A percentile compares a stretch with the other conserved stretches of the same genome.
These are phyloP conservation scores for Rallus crepitans DNA, from an alignment of 2,797 vertebrate species.

Conservation along the genomic window DNA sequence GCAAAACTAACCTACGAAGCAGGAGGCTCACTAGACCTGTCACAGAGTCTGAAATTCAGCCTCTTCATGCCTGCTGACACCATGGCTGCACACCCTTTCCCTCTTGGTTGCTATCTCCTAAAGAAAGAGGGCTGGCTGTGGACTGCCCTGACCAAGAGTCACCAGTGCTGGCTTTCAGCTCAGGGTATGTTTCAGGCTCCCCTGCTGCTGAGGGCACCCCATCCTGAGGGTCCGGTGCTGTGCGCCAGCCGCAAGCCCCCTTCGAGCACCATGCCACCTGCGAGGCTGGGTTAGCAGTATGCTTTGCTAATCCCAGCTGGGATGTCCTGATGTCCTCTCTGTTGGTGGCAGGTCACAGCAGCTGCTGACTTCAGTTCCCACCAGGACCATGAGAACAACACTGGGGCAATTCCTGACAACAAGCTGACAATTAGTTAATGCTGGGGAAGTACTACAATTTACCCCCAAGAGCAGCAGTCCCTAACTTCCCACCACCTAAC, in stretches of 20 bases:
- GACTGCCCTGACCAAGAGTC: neutral
- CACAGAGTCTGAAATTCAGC: neutral
- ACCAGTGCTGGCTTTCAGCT: fast-evolving
- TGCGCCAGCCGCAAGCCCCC: fast-evolving
- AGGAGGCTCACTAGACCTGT: neutral
- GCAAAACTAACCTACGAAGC: neutral
- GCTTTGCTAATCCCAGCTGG: neutral
- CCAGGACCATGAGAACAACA: neutral
- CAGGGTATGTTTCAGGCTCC: fast-evolving
- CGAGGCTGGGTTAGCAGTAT: neutral
- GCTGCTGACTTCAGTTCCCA: neutral
- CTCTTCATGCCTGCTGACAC: neutral
- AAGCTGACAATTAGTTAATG: neutral
- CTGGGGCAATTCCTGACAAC: fast-evolving
- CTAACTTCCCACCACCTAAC: neutral
- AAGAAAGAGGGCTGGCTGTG: neutral
- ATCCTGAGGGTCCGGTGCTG: fast-evolving
- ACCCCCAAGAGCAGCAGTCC: neutral
- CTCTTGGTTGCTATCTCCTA: fast-evolving
- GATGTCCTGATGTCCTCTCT: neutral
- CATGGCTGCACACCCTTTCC: fast-evolving
- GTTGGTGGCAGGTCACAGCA: neutral
- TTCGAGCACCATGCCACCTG: fast-evolving
- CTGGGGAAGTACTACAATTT: neutral
- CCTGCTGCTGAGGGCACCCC: neutral